phyloP scores from a whole-genome alignment of 2,888 invertebrate genomes.

The Meteorus cinctellus region DNA sequence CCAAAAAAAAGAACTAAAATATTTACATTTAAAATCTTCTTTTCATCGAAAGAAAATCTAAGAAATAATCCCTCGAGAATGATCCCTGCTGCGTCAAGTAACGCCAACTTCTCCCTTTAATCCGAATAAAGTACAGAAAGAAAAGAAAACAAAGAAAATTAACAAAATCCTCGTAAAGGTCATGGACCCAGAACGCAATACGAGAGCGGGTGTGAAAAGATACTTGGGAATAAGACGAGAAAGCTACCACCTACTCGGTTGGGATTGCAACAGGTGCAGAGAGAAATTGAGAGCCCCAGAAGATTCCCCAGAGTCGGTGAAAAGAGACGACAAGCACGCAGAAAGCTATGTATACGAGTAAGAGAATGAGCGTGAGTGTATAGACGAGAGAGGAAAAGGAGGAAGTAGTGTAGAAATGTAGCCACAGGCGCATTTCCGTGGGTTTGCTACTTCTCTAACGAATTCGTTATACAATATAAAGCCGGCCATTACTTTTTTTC shows the following conservation, averaged over 20 bases:
- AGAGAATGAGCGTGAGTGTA: neutral
- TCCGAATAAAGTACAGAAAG: neutral
- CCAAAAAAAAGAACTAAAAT: no score
- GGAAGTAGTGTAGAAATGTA: neutral
- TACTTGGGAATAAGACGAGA: constrained; percentile 1
- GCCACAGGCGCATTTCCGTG: constrained; percentile 2
- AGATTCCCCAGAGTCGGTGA: constrained; percentile 31
- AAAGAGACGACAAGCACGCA: neutral
- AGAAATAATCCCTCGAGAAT: no score
- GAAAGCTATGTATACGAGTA: constrained; percentile 7
- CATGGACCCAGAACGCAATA: neutral
- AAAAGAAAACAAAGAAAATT: neutral
- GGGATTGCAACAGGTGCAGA: constrained; percentile 44
- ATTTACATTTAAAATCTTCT: no score
- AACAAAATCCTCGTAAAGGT: constrained; percentile 1
- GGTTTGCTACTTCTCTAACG: constrained; percentile 3
- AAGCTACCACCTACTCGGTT: constrained; percentile 4
- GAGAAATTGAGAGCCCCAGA: constrained; percentile 30
- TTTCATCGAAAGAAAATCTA: no score
- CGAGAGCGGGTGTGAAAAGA: constrained; percentile 1
- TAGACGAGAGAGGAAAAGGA: neutral
- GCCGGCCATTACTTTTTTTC: neutral
- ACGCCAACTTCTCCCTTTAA: neutral
- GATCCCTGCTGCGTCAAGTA: no score
- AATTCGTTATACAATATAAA: neutral